Base-by-base conservation (phyloP, 1,140 invertebrate species). In the Zaprionus gabonicus region DNA sequence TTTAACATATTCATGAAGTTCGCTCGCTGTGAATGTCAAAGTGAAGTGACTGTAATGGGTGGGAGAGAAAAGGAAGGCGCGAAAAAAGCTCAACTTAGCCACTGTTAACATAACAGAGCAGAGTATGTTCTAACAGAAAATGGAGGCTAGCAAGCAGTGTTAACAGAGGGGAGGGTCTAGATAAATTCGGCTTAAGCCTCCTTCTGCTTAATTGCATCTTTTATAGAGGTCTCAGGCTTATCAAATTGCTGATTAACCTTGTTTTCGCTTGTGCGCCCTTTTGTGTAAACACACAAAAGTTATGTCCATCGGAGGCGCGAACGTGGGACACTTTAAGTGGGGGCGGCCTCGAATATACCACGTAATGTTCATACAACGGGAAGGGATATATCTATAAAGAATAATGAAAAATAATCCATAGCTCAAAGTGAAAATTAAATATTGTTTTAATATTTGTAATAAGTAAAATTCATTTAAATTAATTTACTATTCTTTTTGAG, bases 1-100 rank as follows among this genome's bases (percentile, higher is more conserved):
- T 58, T 81, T 57, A 76, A 55, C 73, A 79, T 71, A 79, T 81
- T 79, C 59, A 81, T 76, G 55, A 66, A 64, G 74, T 60, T 71
- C 5, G 58, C 36, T 51, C 5, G 63, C 28, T 56, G 44, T 64
- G 59, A 80, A 82, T 84, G 73, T 80, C 77, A 80, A 77, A 67
- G 44, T 80, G 56, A 62, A 77, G 65, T 73, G 73, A 31, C 41
- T 41, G 2, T 7, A 2, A 41, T n/a, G 0, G 38, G n/a, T 6
- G 15, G 38, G 38, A 41, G 15, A n/a, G 38, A n/a, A 5, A n/a
- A 34, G 7, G 38, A 41, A 41, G 38, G 38, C 38, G 4, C 15
- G 13, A 15, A 6, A 41, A 41, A 41, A 41, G 38, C 38, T 41
- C 38, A 41, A 41, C 5, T 41, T 15, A 41, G 5, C 1, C 53